Percentiles rank a stretch among this genome's conserved stretches.
Conservation (phyloP, 2,113 vertebrate species). For the Piaya cayana region DNA sequence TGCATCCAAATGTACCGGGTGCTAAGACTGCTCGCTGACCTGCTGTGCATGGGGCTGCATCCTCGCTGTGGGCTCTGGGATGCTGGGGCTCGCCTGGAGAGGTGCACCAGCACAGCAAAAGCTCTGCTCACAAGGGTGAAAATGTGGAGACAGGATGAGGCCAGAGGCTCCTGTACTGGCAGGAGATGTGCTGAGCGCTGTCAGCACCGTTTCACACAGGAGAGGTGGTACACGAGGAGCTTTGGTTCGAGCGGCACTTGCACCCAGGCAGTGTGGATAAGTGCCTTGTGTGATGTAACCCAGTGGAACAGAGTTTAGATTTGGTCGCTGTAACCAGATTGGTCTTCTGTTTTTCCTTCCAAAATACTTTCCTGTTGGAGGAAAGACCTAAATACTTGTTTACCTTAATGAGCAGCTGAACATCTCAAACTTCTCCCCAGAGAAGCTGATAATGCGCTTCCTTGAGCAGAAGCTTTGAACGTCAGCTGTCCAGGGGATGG, state of each 20-base stretch:
- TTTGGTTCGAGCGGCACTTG: fast-evolving
- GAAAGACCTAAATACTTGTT: neutral
- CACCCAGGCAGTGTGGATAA: neutral
- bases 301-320: neutral
- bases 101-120: fast-evolving
- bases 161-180: neutral
- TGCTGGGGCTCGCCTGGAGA: neutral
- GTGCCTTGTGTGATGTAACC: neutral
- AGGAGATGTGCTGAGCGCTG: neutral
- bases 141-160: neutral
- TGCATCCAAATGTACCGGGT: neutral
- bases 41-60: fast-evolving
- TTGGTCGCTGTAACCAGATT: neutral
- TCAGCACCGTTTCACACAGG: neutral
- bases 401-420: neutral
- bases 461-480: neutral
- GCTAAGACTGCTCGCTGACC: neutral
- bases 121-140: neutral
- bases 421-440: neutral
- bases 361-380: neutral
- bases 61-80: fast-evolving
- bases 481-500: fast-evolving
- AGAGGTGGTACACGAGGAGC: fast-evolving
- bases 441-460: neutral
- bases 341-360: neutral